phyloP scores from a whole-genome alignment of 2,113 vertebrate species.

The Brachyhypopomus occidentalis region DNA sequence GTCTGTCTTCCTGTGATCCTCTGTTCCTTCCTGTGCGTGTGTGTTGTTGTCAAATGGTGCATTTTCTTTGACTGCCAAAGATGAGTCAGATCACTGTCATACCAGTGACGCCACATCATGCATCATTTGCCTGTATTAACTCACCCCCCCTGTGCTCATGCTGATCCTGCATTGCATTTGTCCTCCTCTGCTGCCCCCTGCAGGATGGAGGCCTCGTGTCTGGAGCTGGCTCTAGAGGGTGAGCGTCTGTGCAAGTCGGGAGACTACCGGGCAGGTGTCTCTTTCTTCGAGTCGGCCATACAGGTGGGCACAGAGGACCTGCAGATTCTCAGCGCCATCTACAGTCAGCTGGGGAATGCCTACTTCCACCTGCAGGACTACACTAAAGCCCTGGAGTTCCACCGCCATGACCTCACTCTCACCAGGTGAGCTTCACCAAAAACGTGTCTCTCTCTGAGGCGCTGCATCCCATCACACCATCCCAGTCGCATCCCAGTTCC shows the following conservation, averaged over 20 bases:
- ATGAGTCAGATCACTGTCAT: not conserved
- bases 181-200: slow-evolving; percentile 13
- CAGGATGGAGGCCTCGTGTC: slow-evolving; percentile 97
- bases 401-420: slow-evolving; percentile 93
- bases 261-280: slow-evolving; percentile 87
- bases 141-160: too few species aligned
- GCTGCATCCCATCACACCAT: too few species aligned
- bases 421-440: slow-evolving; percentile 73
- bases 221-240: slow-evolving; percentile 94
- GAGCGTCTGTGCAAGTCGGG: slow-evolving; percentile 92
- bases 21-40: not conserved
- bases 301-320: slow-evolving; percentile 97
- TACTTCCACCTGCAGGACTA: slow-evolving; percentile 97
- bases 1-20: not conserved
- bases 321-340: slow-evolving; percentile 95
- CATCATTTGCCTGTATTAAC: too few species aligned
- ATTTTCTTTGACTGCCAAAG: not conserved
- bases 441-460: too few species aligned
- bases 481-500: too few species aligned
- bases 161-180: too few species aligned
- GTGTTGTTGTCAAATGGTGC: too few species aligned
- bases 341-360: slow-evolving; percentile 96
- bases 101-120: not conserved
- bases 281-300: slow-evolving; percentile 95
- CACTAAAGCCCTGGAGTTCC: slow-evolving; percentile 92